These are phyloP conservation scores for Listronotus bonariensis DNA, from an alignment of 1,140 invertebrate genomes.

Conservation along the genomic window DNA sequence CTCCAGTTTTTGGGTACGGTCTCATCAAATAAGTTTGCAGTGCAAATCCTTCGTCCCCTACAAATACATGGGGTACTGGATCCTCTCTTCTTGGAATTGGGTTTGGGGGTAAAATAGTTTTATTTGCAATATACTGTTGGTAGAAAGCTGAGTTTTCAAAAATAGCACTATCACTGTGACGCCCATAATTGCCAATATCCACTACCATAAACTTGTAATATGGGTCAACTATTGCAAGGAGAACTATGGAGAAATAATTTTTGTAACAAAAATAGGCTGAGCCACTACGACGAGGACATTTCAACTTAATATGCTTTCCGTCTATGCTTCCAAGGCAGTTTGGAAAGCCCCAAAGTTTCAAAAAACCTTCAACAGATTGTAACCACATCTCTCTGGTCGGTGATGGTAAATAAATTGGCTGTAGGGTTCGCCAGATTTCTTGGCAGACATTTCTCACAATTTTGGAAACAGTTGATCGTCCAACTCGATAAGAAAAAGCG, in stretches of 20 bases:
- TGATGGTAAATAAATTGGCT: background rate
- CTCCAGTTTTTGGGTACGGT: conserved; percentile 35
- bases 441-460: no score
- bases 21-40: conserved; percentile 50
- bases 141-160: conserved; percentile 48
- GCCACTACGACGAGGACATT: conserved; percentile 51
- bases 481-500: no score
- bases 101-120: conserved; percentile 40
- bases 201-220: conserved; percentile 56
- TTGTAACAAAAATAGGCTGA: conserved; percentile 56
- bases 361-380: conserved; percentile 31
- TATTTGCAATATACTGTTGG: conserved; percentile 36
- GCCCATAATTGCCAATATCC: conserved; percentile 55
- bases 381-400: conserved; percentile 38
- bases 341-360: conserved; percentile 51
- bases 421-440: no score
- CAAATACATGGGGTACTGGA: conserved; percentile 44
- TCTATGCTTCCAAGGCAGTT: conserved; percentile 55
- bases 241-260: conserved; percentile 54
- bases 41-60: conserved; percentile 57
- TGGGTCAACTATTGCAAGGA: conserved; percentile 55
- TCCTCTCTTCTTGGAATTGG: conserved; percentile 39
- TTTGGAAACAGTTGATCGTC: no score
- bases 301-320: conserved; percentile 57
- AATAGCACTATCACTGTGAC: conserved; percentile 51